Evolutionary conservation across 1,140 invertebrate genomes (phyloP).

Genomic region (Tetramorium parvispinum): DNA sequence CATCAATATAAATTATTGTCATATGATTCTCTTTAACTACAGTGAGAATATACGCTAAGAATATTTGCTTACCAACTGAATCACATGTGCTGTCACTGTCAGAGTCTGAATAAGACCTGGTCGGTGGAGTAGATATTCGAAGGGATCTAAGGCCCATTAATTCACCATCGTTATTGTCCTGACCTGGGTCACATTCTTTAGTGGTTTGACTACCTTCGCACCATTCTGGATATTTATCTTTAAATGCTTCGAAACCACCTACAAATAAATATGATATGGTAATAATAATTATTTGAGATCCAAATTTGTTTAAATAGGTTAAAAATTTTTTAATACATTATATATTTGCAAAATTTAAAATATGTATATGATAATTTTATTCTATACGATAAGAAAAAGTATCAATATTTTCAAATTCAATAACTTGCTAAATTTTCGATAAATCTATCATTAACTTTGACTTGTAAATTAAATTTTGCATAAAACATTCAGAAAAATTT

Average conservation of each 20-base stretch:
- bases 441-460: not conserved
- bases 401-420: constrained; percentile 14
- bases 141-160: constrained; percentile 89
- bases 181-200: constrained; percentile 79
- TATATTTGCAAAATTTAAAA: not conserved
- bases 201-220: constrained; percentile 88
- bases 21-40: not conserved
- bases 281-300: constrained; percentile 4
- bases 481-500: not conserved
- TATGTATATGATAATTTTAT: constrained; percentile 12
- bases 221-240: constrained; percentile 94
- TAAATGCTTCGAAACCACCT: constrained; percentile 95
- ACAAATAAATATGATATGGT: constrained; percentile 77
- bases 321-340: constrained; percentile 1
- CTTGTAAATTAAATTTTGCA: not conserved
- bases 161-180: constrained; percentile 85
- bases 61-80: constrained; percentile 80
- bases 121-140: constrained; percentile 89
- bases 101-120: constrained; percentile 88
- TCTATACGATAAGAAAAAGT: not conserved
- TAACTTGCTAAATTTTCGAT: not conserved
- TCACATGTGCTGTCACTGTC: constrained; percentile 89
- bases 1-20: not conserved
- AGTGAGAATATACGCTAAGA: not conserved
- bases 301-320: not conserved